A percentile compares a stretch with the other conserved stretches of the same genome.
These are phyloP conservation scores for Agapornis roseicollis DNA, from an alignment of 2,113 vertebrate genomes.

Conservation along the genomic window DNA sequence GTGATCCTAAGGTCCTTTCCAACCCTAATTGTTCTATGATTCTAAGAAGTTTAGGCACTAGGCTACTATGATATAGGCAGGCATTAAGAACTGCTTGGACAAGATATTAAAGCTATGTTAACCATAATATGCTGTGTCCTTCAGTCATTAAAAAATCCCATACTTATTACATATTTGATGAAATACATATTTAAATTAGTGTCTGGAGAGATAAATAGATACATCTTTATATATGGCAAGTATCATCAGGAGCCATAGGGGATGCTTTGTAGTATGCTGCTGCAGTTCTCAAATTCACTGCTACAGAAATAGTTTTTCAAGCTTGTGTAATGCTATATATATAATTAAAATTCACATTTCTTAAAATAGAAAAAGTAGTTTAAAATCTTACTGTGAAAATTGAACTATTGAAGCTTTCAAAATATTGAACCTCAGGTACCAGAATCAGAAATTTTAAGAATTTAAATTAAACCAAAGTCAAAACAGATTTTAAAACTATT, in stretches of 20 bases:
- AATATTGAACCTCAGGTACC: not conserved
- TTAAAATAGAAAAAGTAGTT: not conserved
- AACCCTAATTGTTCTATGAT: too few species aligned
- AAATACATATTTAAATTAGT: not conserved
- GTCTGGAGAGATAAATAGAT: not conserved
- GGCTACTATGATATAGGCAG: not conserved
- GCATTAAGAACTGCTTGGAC: not conserved
- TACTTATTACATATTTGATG: not conserved
- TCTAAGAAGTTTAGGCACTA: not conserved
- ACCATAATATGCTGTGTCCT: not conserved
- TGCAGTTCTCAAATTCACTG: not conserved
- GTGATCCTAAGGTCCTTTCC: too few species aligned
- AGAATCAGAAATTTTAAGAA: not conserved
- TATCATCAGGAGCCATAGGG: not conserved
- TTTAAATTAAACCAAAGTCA: not conserved
- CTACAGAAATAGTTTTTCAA: not conserved
- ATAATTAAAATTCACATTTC: accelerated
- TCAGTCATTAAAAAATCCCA: not conserved
- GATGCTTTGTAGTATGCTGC: not conserved
- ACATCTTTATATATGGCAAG: not conserved
- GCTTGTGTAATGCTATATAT: not conserved
- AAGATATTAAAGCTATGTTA: not conserved
- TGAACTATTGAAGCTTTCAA: not conserved
- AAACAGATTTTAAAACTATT: not conserved
- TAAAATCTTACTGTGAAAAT: not conserved